Evolutionary conservation across 2,797 vertebrate genomes (phyloP).

Genomic region (Rhodeus uyekii): DNA sequence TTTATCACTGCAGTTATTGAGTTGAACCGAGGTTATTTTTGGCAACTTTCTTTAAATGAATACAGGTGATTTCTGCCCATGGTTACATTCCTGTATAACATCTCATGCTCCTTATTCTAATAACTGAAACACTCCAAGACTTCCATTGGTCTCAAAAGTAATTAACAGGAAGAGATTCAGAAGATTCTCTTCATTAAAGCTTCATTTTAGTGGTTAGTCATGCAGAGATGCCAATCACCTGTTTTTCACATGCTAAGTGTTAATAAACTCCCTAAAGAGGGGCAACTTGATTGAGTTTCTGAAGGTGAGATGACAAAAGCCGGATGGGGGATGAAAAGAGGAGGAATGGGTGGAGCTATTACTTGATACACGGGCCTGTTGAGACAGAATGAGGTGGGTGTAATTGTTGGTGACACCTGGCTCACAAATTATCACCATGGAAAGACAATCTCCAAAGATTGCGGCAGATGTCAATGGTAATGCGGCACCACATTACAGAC

Average conservation of each 20-base stretch:
- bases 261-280: constrained; percentile 72
- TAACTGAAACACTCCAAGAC: constrained; percentile 1
- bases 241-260: constrained; percentile 68
- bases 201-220: constrained; percentile 56
- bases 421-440: constrained; percentile 79
- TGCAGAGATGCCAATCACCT: constrained; percentile 61
- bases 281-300: constrained; percentile 73
- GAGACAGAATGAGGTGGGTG: constrained; percentile 69
- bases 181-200: constrained; percentile 40
- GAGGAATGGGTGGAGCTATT: constrained; percentile 42
- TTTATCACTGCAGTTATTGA: not conserved
- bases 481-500: constrained; percentile 43
- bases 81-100: not conserved
- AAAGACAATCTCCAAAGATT: constrained; percentile 84
- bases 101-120: not conserved
- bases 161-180: constrained; percentile 23
- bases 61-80: not conserved
- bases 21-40: not conserved
- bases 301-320: constrained; percentile 68
- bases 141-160: constrained; percentile 26
- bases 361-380: constrained; percentile 58
- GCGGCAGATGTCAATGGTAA: constrained; percentile 82
- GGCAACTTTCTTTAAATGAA: no score
- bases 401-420: constrained; percentile 79
- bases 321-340: constrained; percentile 62